These are phyloP conservation scores for Halocynthia aurantium DNA, from an alignment of 23 tunicate species.

Conservation along the genomic window DNA sequence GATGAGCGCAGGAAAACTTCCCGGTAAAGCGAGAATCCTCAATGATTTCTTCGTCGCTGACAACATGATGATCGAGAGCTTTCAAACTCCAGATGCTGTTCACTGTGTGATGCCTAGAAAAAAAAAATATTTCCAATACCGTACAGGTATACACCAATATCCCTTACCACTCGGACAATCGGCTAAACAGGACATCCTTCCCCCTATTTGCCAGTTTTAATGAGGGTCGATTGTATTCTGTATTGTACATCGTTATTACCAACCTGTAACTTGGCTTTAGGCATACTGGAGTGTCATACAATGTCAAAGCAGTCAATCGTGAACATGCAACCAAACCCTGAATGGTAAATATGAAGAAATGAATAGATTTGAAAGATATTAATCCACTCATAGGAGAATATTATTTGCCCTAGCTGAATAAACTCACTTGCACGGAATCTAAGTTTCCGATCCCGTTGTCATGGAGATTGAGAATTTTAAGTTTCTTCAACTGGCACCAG, in stretches of 20 bases:
- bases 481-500: conserved; percentile 60
- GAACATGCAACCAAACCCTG: conserved; percentile 46
- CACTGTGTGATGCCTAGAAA: conserved; percentile 79
- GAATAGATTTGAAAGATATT: neutral
- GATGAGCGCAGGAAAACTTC: conserved; percentile 41
- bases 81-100: conserved; percentile 88
- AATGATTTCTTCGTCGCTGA: conserved; percentile 83
- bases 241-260: neutral
- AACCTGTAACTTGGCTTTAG: conserved; percentile 79
- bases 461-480: conserved; percentile 63
- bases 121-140: neutral
- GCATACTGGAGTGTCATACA: conserved; percentile 82
- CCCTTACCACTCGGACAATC: too few species aligned
- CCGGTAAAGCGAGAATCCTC: conserved; percentile 72
- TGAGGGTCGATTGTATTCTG: too few species aligned
- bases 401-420: neutral
- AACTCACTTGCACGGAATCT: conserved; percentile 33
- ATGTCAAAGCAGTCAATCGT: conserved; percentile 55
- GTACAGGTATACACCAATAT: too few species aligned
- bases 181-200: too few species aligned
- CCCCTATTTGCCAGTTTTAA: too few species aligned
- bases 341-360: neutral
- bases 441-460: conserved; percentile 77
- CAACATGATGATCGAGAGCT: conserved; percentile 80
- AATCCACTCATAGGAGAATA: neutral